Percentiles rank a stretch among this genome's conserved stretches.
These are phyloP conservation scores for Aurelia sp. DNA, from an alignment of 30 jellyfish, hydroid and myxozoan species.

Conservation along the genomic window DNA sequence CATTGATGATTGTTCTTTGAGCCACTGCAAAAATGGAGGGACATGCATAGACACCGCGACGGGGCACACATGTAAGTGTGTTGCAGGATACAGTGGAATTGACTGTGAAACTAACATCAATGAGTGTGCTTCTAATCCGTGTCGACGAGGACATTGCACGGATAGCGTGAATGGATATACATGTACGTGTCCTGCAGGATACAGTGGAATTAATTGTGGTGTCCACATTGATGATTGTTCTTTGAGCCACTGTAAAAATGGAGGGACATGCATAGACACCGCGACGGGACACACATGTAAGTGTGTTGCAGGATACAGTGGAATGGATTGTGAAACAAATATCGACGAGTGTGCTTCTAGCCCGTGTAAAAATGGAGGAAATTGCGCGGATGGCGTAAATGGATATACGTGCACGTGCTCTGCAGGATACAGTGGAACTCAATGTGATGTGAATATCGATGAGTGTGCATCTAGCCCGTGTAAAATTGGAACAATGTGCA, in stretches of 20 bases:
- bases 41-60: conserved; percentile 31
- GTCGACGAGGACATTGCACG: no score
- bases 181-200: no score
- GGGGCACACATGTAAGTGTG: conserved; percentile 41
- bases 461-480: conserved; percentile 5
- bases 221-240: conserved; percentile 45
- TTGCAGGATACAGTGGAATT: conserved; percentile 70
- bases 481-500: background rate
- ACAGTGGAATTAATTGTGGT: no score
- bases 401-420: no score
- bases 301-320: conserved; percentile 72
- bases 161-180: background rate
- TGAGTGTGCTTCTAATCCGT: no score
- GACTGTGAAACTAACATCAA: conserved; percentile 18
- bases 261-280: conserved; percentile 38
- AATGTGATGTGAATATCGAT: no score
- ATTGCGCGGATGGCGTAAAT: no score
- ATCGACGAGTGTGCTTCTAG: no score
- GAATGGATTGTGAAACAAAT: conserved; percentile 41
- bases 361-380: no score
- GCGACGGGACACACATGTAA: conserved; percentile 35
- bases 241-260: conserved; percentile 52
- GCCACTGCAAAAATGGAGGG: conserved; percentile 63
- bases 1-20: conserved; percentile 44
- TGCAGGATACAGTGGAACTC: no score